These are phyloP conservation scores for Falco rusticolus DNA, from an alignment of 2,797 vertebrate genomes.

Conservation along the genomic window DNA sequence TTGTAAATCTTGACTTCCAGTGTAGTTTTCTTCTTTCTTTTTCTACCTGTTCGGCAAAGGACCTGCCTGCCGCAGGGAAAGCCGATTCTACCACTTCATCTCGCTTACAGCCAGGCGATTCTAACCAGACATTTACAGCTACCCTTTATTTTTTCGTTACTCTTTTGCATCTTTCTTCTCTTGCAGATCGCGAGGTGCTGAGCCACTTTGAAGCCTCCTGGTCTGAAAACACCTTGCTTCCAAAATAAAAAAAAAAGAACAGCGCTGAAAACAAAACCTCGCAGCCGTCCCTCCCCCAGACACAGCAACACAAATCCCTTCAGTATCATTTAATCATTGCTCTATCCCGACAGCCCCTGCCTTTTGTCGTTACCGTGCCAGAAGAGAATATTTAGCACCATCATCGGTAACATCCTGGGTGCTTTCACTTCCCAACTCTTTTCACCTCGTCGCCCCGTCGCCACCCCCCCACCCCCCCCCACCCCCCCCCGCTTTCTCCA, in stretches of 20 bases:
- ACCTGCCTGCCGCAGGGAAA: neutral
- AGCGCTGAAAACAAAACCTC: neutral
- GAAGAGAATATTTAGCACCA: neutral
- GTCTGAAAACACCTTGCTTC: constrained; percentile 4
- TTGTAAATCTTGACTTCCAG: neutral
- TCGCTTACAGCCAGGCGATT: neutral
- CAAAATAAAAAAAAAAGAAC: neutral
- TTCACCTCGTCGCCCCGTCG: too few relatives aligned
- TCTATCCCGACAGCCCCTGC: neutral
- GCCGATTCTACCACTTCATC: neutral
- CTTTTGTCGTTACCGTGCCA: neutral
- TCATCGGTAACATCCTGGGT: neutral
- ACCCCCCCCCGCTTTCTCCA: neutral
- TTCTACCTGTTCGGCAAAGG: neutral
- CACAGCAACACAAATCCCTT: neutral
- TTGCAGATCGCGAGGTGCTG: neutral
- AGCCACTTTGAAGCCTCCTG: neutral
- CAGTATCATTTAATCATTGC: constrained; percentile 4
- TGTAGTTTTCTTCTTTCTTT: neutral
- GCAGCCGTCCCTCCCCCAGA: neutral
- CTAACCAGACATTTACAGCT: neutral
- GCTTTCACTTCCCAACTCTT: neutral
- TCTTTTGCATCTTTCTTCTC: neutral
- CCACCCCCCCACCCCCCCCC: too few relatives aligned
- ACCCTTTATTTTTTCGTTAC: neutral